phyloP scores from a whole-genome alignment of 2,888 invertebrate genomes.

The Eubasilissa splendida region DNA sequence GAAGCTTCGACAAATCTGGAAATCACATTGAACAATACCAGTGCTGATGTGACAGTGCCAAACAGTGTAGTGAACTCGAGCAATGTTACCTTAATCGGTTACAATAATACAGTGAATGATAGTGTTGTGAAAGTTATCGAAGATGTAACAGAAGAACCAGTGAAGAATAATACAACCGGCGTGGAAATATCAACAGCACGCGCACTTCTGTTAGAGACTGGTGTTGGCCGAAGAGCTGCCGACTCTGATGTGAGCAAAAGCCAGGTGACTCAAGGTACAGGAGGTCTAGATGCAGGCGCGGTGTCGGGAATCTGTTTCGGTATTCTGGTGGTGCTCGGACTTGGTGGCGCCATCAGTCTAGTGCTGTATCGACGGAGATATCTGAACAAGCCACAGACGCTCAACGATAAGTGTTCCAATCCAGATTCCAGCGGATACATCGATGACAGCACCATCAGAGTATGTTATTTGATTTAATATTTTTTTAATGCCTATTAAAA shows the following conservation, averaged over 20 bases:
- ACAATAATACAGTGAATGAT: constrained; percentile 37
- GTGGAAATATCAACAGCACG: constrained; percentile 54
- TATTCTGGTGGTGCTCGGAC: constrained; percentile 76
- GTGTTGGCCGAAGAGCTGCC: constrained; percentile 46
- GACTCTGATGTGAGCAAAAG: constrained; percentile 39
- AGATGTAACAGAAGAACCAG: neutral
- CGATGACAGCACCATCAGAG: constrained; percentile 89
- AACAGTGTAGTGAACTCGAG: constrained; percentile 18
- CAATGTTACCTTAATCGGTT: constrained; percentile 19
- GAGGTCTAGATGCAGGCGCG: constrained; percentile 73
- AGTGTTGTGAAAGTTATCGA: constrained; percentile 29
- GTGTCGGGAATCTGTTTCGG: constrained; percentile 82
- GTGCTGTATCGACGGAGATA: constrained; percentile 81
- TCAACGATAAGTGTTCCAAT: constrained; percentile 87
- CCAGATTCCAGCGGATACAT: constrained; percentile 91
- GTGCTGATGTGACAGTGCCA: constrained; percentile 23
- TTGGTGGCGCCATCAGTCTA: constrained; percentile 78
- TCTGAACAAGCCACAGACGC: constrained; percentile 86
- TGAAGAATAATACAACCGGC: constrained; percentile 8
- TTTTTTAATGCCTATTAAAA: neutral
- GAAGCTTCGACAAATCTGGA: constrained; percentile 12
- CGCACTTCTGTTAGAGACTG: constrained; percentile 54
- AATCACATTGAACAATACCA: constrained; percentile 26
- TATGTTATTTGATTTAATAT: constrained; percentile 62
- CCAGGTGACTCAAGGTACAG: constrained; percentile 45